Evolutionary conservation across 2,113 vertebrate species (phyloP).

Genomic region (Cryptomyrus ogoouensis): DNA sequence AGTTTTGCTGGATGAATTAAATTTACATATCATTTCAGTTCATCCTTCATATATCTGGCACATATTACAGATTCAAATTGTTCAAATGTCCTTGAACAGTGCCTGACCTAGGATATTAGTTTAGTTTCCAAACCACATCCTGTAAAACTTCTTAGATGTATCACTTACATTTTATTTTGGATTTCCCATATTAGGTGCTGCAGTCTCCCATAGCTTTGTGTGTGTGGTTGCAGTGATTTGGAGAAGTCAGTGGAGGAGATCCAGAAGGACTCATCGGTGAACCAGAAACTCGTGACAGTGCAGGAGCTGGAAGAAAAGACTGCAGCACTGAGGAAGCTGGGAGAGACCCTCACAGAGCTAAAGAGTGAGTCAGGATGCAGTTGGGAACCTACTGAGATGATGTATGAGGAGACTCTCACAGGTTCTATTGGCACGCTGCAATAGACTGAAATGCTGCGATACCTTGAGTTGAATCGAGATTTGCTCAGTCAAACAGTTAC

Average conservation of each 20-base stretch:
- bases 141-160: background rate
- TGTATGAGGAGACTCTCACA: background rate
- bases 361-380: slow-evolving; percentile 73
- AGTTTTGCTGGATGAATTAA: background rate
- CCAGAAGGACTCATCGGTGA: slow-evolving; percentile 83
- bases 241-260: slow-evolving; percentile 93
- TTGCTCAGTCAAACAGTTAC: background rate
- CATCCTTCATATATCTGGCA: background rate
- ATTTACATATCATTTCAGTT: background rate
- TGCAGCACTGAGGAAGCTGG: slow-evolving; percentile 79
- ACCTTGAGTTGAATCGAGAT: background rate
- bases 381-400: background rate
- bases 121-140: background rate
- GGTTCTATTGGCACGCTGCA: background rate
- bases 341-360: slow-evolving; percentile 87
- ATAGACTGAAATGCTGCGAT: background rate
- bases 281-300: slow-evolving; percentile 77
- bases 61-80: background rate
- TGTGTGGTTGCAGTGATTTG: slow-evolving; percentile 72
- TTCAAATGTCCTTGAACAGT: background rate
- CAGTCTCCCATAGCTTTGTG: background rate
- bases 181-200: background rate
- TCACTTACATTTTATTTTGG: background rate
- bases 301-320: slow-evolving; percentile 96
- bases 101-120: background rate